Conservation (phyloP, 2,888 invertebrate genomes). For the Deilephila elpenor region DNA sequence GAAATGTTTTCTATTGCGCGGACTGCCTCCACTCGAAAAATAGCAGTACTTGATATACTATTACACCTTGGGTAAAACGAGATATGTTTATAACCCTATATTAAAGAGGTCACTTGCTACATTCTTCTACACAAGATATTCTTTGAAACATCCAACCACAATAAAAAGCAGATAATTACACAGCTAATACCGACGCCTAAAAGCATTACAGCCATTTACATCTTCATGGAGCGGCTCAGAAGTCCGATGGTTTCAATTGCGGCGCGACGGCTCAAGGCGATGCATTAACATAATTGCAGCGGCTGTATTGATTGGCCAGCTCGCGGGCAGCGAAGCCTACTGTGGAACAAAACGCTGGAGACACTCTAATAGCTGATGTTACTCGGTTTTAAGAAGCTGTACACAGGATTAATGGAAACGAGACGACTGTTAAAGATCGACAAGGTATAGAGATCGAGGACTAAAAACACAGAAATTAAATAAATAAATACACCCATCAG, state of each 20-base stretch:
- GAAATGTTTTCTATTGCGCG: too few relatives aligned
- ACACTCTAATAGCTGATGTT: background rate
- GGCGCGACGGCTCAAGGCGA: conserved; percentile 67
- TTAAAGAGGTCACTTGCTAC: too few relatives aligned
- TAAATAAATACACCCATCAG: too few relatives aligned
- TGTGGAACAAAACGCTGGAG: conserved; percentile 51
- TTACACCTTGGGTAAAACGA: too few relatives aligned
- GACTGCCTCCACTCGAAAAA: too few relatives aligned
- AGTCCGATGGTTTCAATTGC: conserved; percentile 74
- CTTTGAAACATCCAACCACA: too few relatives aligned
- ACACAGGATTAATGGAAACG: background rate
- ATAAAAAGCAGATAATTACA: background rate
- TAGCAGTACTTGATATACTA: too few relatives aligned
- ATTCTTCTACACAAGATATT: too few relatives aligned
- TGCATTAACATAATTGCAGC: conserved; percentile 82
- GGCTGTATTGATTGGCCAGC: conserved; percentile 78
- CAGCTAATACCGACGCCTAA: background rate
- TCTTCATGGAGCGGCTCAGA: conserved; percentile 42
- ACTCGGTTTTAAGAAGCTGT: background rate
- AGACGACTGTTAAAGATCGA: background rate
- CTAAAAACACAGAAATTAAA: too few relatives aligned
- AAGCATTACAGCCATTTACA: conserved; percentile 9
- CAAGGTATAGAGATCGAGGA: too few relatives aligned
- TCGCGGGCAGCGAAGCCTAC: conserved; percentile 54
- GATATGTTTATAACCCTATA: too few relatives aligned